phyloP scores from a whole-genome alignment of 2,113 vertebrate species.

The Callorhinus ursinus region DNA sequence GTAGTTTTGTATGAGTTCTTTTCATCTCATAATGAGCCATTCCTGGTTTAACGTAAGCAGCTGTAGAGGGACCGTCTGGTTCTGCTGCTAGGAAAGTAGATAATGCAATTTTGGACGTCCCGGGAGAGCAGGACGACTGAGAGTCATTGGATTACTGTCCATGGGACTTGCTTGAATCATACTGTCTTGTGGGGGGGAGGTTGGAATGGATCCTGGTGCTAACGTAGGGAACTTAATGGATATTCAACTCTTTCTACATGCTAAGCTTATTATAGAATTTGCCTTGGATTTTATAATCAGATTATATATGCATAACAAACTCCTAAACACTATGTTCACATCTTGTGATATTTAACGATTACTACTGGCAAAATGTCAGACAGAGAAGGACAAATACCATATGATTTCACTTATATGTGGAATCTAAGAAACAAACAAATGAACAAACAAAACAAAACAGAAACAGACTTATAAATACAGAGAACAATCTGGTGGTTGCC shows the following conservation, averaged over 20 bases:
- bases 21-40: neutral
- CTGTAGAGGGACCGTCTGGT: neutral
- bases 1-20: neutral
- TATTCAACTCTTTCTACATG: neutral
- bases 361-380: neutral
- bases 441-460: neutral
- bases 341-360: constrained; percentile 30
- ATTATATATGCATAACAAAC: neutral
- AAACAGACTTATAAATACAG: neutral
- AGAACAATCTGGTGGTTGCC: neutral
- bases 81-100: neutral
- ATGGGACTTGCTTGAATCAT: neutral
- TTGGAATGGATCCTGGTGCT: neutral
- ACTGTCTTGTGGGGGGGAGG: fast-evolving
- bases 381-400: neutral
- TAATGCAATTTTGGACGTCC: neutral
- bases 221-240: neutral
- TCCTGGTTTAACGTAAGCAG: neutral
- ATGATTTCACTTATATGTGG: neutral
- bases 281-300: neutral
- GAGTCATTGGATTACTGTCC: neutral
- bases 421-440: neutral
- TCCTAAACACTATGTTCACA: constrained; percentile 31
- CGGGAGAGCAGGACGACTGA: neutral
- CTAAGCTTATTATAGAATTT: neutral